Conservation (phyloP, 2,888 invertebrate species). For the Chrysolina oricalcia region DNA sequence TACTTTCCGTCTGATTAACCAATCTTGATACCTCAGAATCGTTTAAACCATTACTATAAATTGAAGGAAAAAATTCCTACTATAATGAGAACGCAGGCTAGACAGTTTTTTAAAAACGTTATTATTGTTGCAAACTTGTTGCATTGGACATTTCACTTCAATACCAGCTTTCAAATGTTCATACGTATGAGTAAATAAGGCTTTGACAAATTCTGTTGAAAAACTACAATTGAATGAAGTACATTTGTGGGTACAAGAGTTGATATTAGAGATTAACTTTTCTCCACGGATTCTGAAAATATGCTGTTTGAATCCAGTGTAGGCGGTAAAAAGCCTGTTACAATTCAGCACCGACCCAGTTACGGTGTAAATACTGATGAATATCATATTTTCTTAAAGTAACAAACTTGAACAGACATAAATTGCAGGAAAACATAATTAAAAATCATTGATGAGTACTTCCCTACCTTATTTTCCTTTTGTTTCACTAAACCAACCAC, state of each 20-base stretch:
- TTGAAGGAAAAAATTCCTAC: conserved; percentile 6
- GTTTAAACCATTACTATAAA: not conserved
- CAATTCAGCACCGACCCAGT: not conserved
- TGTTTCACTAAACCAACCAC: not conserved
- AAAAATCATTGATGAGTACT: not conserved
- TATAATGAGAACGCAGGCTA: conserved; percentile 14
- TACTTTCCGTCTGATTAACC: not conserved
- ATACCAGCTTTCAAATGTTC: conserved; percentile 11
- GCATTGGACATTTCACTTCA: conserved; percentile 10
- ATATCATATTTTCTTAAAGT: not conserved
- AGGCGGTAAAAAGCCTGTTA: not conserved
- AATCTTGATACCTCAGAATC: too few relatives aligned
- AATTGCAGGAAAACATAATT: too few relatives aligned
- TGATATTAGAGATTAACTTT: not conserved
- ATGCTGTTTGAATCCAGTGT: not conserved
- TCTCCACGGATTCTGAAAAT: not conserved
- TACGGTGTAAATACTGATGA: conserved; percentile 2
- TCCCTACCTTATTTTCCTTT: not conserved
- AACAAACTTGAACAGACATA: too few relatives aligned
- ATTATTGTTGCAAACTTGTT: conserved; percentile 1
- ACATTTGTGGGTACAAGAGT: not conserved
- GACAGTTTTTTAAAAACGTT: not conserved
- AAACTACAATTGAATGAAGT: conserved; percentile 9
- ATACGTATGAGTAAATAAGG: conserved; percentile 4
- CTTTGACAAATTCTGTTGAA: not conserved